Evolutionary conservation across 2,113 vertebrate species (phyloP).

Genomic region (Antechinus flavipes): DNA sequence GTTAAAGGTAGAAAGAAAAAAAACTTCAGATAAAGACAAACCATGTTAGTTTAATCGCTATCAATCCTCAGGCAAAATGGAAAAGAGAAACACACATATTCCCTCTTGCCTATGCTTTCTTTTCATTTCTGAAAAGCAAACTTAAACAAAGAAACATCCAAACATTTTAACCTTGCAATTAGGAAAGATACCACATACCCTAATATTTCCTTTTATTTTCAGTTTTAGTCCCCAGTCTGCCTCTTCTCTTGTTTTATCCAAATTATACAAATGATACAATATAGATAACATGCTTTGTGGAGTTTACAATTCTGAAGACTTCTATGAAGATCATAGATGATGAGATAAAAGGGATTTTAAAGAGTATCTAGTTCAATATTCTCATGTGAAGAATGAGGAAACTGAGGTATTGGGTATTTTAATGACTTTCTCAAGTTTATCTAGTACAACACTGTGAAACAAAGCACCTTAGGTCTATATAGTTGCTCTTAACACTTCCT

Average conservation of each 20-base stretch:
- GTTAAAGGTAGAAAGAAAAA: constrained; percentile 39
- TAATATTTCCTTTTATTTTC: neutral
- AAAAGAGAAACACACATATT: constrained; percentile 43
- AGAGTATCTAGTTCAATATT: neutral
- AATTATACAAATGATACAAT: neutral
- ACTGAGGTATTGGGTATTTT: neutral
- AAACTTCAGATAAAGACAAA: constrained; percentile 47
- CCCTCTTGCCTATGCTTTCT: constrained; percentile 7
- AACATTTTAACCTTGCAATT: neutral
- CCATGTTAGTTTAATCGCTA: constrained; percentile 17
- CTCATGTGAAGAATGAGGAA: neutral
- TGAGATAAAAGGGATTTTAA: neutral
- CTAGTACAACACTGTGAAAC: neutral
- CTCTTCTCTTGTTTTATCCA: neutral
- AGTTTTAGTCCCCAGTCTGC: neutral
- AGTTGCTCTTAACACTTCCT: neutral
- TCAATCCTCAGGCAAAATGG: constrained; percentile 42
- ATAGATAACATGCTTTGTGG: neutral
- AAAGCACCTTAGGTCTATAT: neutral
- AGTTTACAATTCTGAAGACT: neutral
- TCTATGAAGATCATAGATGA: neutral
- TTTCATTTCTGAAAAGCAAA: constrained; percentile 8
- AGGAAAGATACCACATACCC: neutral
- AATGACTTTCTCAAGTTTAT: neutral
- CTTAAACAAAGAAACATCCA: neutral